A percentile compares a stretch with the other conserved stretches of the same genome.
phyloP scores from a whole-genome alignment of 2,113 vertebrate species.

The Irena cyanogastra region DNA sequence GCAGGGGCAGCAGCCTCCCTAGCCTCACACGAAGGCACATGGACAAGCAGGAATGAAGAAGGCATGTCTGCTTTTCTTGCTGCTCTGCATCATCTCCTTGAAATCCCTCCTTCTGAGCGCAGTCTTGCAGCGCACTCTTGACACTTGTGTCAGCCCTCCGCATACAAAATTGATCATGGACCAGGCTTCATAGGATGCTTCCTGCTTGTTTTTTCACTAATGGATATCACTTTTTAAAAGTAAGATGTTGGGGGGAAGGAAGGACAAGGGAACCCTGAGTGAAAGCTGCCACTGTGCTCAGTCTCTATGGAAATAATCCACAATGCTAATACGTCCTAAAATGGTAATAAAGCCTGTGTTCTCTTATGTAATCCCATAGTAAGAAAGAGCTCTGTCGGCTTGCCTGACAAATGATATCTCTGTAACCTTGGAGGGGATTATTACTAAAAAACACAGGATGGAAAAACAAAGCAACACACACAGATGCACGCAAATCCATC shows the following conservation, averaged over 20 bases:
- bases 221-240: background rate
- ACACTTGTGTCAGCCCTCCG: background rate
- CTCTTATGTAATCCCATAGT: slow-evolving; percentile 66
- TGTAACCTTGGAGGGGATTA: slow-evolving; percentile 66
- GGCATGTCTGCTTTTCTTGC: background rate
- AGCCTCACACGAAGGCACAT: background rate
- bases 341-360: slow-evolving; percentile 63
- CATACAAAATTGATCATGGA: background rate
- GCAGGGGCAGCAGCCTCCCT: background rate
- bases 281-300: background rate
- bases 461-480: background rate
- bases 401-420: slow-evolving; percentile 61
- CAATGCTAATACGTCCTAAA: slow-evolving; percentile 58
- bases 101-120: background rate
- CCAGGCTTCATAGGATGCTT: background rate
- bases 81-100: background rate
- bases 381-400: slow-evolving; percentile 52
- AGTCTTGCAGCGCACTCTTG: background rate
- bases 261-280: background rate
- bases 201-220: background rate
- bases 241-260: background rate
- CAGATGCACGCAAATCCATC: background rate
- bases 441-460: slow-evolving; percentile 32
- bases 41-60: background rate
- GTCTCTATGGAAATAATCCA: slow-evolving; percentile 63